A percentile compares a stretch with the other conserved stretches of the same genome.
These are phyloP conservation scores for Henricia sp. DNA, from an alignment of 53 echinoderm and acorn worm genomes.

Conservation along the genomic window DNA sequence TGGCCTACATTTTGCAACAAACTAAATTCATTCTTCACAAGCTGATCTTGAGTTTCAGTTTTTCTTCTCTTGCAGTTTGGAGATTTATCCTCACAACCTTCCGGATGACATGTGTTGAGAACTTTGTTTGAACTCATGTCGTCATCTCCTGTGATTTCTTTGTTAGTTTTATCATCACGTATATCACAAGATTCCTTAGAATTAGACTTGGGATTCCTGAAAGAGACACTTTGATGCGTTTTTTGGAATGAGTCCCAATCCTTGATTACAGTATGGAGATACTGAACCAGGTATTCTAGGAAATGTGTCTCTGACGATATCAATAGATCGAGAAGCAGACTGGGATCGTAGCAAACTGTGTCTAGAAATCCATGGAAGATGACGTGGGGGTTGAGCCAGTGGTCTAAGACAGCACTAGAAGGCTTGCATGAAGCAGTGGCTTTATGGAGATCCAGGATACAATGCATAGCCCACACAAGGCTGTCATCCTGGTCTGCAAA, in stretches of 20 bases:
- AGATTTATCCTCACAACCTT: no score
- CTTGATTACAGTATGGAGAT: constrained; percentile 59
- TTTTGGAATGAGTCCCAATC: constrained; percentile 68
- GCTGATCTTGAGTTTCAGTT: no score
- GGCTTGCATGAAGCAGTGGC: not conserved
- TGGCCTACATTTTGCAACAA: no score
- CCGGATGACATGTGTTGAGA: no score
- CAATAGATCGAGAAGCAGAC: constrained; percentile 81
- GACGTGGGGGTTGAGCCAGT: constrained; percentile 66
- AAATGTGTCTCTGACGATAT: constrained; percentile 90
- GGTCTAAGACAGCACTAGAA: not conserved
- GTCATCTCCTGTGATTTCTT: no score
- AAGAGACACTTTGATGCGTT: not conserved
- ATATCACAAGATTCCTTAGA: not conserved
- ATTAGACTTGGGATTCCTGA: not conserved
- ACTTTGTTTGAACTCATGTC: no score
- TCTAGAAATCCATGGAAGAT: constrained; percentile 74
- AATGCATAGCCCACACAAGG: constrained; percentile 63
- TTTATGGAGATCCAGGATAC: constrained; percentile 40
- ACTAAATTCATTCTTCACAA: no score
- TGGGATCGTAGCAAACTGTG: constrained; percentile 77
- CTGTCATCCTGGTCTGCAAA: constrained; percentile 89
- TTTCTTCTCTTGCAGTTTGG: constrained; percentile 3
- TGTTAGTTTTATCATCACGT: constrained; percentile 11
- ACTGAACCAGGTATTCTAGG: constrained; percentile 77